phyloP scores from a whole-genome alignment of 2,797 vertebrate genomes.

The Schizothorax lantsangensis region DNA sequence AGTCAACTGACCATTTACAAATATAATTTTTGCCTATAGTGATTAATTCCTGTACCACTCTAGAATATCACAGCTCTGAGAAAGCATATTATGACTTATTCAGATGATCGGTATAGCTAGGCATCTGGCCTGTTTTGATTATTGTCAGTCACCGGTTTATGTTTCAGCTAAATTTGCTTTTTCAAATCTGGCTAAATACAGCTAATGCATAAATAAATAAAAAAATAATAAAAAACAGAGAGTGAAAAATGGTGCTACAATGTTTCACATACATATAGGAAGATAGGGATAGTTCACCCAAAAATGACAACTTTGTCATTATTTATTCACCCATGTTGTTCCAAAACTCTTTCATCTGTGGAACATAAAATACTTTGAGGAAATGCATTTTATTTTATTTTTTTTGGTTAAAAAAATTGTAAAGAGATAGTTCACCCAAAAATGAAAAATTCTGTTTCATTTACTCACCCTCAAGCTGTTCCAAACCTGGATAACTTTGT shows the following conservation, averaged over 20 bases:
- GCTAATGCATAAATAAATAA: neutral
- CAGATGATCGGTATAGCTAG: neutral
- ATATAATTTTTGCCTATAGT: neutral
- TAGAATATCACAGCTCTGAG: neutral
- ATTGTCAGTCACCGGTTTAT: neutral
- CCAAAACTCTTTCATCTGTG: neutral
- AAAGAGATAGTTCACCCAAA: neutral
- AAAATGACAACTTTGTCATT: neutral
- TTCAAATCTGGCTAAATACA: neutral
- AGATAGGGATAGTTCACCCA: neutral
- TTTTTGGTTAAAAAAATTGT: neutral
- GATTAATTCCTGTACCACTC: neutral
- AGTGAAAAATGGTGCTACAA: neutral
- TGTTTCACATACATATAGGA: neutral
- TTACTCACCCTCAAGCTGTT: neutral
- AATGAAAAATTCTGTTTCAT: neutral
- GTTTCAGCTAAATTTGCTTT: neutral
- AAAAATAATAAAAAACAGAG: neutral
- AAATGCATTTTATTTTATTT: neutral
- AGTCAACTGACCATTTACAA: neutral
- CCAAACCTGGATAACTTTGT: neutral
- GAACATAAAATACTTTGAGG: neutral
- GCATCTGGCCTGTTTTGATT: neutral
- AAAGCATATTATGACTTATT: slow-evolving; percentile 36
- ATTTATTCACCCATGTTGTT: neutral